Conservation (phyloP, 2,888 invertebrate genomes). For the Dexiosoma caninum region DNA sequence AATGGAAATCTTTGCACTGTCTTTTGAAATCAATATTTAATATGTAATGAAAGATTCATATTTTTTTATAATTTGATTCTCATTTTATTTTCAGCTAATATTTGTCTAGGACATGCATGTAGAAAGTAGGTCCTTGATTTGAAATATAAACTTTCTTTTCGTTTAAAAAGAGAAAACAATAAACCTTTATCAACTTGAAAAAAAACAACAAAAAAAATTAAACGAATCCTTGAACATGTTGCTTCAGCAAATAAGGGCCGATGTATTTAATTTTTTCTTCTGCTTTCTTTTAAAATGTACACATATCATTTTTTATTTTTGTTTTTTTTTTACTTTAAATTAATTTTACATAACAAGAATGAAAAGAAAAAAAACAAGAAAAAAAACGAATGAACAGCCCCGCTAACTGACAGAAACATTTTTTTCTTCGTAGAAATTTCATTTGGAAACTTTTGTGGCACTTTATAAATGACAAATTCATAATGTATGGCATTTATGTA, state of each 20-base stretch:
- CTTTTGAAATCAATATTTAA: not conserved
- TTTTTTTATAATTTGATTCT: too few relatives aligned
- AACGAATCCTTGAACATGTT: not conserved
- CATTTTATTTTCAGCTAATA: not conserved
- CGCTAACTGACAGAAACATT: constrained; percentile 13
- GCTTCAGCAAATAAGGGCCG: not conserved
- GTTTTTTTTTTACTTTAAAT: constrained; percentile 13
- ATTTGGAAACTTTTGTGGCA: constrained; percentile 31
- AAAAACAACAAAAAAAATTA: not conserved
- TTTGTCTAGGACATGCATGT: not conserved
- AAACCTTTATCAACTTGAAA: not conserved
- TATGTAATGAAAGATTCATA: not conserved
- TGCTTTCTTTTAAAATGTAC: not conserved
- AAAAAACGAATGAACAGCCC: too few relatives aligned
- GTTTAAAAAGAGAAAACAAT: not conserved
- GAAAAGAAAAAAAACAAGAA: not conserved
- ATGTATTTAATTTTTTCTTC: not conserved
- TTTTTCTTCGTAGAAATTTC: not conserved
- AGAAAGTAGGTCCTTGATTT: not conserved
- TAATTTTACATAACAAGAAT: constrained; percentile 1
- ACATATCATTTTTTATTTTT: not conserved
- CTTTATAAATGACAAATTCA: constrained; percentile 48
- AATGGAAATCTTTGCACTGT: too few relatives aligned
- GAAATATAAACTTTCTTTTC: not conserved
- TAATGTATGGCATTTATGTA: constrained; percentile 30